Base-by-base conservation (phyloP, 2,113 vertebrate genomes). In the Mastomys coucha region DNA sequence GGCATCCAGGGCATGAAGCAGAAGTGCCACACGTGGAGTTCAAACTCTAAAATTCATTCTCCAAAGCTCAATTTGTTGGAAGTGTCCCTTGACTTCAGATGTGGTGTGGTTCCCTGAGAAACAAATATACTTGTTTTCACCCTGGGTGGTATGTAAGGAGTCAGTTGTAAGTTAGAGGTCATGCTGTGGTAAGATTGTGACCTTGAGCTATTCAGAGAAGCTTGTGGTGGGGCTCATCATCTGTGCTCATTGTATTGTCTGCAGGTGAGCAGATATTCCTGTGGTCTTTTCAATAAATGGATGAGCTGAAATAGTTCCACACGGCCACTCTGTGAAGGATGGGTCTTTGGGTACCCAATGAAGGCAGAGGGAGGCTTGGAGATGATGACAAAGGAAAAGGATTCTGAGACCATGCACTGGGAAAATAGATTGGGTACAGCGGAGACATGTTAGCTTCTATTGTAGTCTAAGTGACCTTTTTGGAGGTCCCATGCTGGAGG, bases 41-140 rank as follows among this genome's bases (percentile, higher is more conserved):
- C 56, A 90, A 42, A 80, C 7, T 53, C 4, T 17, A 69, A 88
- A 89, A 75, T 80, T 80, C 60, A 89, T 85, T 94, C 75, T 96
- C 28, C 39, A 63, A 65, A 58, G 39, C 7, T 88, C 42, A 12
- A 26, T 93, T 78, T 81, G 45, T 80, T 70, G 12, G 67, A 14
- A 13, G 1, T 1, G 93, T 92, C 39, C 13, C 26, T 96, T 33
- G 13, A 80, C 36, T 75, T 90, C 19, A 75, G 56, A 45, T n/a
- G 4, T 3, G 16, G 45, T 26, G 24, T 90, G 70, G 3, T 89
- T 65, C 58, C 42, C 22, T 63, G n/a, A 94, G 81, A 92, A 86
- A 12, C 20, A 58, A 63, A 19, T n/a, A 28, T 82, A 86, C 9
- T 65, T 75, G 45, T 86, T 93, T 86, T 75, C 39, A 78, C 17